A percentile compares a stretch with the other conserved stretches of the same genome.
phyloP scores from a whole-genome alignment of 1,140 invertebrate species.

The Hesperophylax magnus region DNA sequence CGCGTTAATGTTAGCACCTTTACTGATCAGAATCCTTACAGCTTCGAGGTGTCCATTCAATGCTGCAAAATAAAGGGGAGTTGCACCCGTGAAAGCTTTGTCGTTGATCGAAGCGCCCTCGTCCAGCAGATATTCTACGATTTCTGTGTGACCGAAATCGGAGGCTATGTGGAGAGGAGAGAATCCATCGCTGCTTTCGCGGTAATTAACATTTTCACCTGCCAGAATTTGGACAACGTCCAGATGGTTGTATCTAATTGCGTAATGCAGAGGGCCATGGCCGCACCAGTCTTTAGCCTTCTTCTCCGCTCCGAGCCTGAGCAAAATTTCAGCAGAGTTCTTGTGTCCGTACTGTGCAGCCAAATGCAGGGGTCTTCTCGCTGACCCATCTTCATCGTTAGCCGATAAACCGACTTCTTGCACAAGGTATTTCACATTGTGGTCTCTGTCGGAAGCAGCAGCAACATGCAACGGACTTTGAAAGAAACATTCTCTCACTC shows the following conservation, averaged over 20 bases:
- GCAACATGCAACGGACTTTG: not conserved
- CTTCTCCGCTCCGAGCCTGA: not conserved
- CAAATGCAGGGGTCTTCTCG: not conserved
- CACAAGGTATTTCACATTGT: not conserved
- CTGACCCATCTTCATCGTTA: not conserved
- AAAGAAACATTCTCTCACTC: not conserved
- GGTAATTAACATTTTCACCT: constrained; percentile 85
- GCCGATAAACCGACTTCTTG: not conserved
- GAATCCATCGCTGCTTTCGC: constrained; percentile 85
- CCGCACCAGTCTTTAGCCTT: constrained; percentile 66
- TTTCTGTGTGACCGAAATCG: constrained; percentile 90
- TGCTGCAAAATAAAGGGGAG: not conserved
- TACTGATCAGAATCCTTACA: not conserved
- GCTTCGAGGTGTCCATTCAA: not conserved
- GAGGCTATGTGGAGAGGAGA: constrained; percentile 90
- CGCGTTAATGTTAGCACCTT: not conserved
- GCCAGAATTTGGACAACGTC: constrained; percentile 89
- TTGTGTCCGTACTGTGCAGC: not conserved
- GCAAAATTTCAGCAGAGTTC: not conserved
- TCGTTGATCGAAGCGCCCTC: constrained; percentile 78
- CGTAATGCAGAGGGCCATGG: constrained; percentile 94
- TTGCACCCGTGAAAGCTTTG: not conserved
- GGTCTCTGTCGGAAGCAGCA: not conserved
- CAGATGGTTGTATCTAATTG: constrained; percentile 94
- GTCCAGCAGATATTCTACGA: constrained; percentile 86